Evolutionary conservation across 2,888 invertebrate genomes (phyloP), one percentile per base, ranked within the genome.

Genomic region (Yponomeuta sedellus): DNA sequence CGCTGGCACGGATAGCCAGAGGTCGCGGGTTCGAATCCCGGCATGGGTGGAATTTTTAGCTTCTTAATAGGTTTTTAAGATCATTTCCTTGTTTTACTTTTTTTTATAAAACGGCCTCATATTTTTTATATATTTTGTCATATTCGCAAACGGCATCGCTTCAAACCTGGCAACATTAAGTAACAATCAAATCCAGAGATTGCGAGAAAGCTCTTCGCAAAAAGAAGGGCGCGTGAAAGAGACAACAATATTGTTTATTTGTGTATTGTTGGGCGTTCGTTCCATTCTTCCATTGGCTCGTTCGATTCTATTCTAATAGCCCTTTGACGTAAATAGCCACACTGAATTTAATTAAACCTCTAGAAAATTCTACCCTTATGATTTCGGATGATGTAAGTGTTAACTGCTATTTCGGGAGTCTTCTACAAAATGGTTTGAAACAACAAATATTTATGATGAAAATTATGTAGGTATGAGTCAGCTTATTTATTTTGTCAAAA

Each of bases 321-420:
- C 10, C 34, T 6, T 8, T 52, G 44, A 52, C 12, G 44, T 52
- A 16, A 52, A 52, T 16, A 52, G 10, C 1, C 20, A 20, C 1
- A 59, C 1, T 22, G 12, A 22, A 20, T 11, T 6, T 12, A 20
- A 12, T 20, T 11, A 59, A 12, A 22, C 12, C 25, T 59, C 57
- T 8, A 59, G 59, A 59, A 59, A 22, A 59, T 59, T 59, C 59
- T 20, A 59, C 59, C 59, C 59, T 59, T 59, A 16, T 56, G 56
- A n/a, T 56, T n/a, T 56, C 58, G 20, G 22, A 58, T 58, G 58
- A 19, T 20, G 58, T 58, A 52, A 52, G 16, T 12, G 2, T 16
- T 16, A 52, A 52, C 44, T 2, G 44, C 44, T 52, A 52, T 52
- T 52, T 52, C 44, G 12, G 16, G 16, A 52, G 44, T 1, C 12